Evolutionary conservation across 2,113 vertebrate genomes (phyloP), one percentile per base, ranked within the genome.

Genomic region (Triplophysa dalaica): DNA sequence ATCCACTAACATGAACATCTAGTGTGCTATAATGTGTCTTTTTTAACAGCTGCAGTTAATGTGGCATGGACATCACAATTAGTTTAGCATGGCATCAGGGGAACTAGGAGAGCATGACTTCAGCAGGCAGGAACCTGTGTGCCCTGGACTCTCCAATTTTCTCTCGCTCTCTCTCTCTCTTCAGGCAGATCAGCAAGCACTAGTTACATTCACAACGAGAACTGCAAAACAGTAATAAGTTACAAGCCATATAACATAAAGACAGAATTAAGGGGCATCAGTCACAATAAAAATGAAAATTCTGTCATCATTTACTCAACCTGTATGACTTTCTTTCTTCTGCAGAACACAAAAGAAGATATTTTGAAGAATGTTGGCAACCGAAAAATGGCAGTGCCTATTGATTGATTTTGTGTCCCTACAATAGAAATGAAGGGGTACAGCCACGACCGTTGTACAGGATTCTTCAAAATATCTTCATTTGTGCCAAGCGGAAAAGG

Each of bases 191-290:
- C 78, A 84, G 84, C 61, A 61, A 86, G 83, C 50, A 17, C 81
- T 80, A 72, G 2, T 48, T 64, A 70, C 83, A 74, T 86, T 86
- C 91, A 90, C 85, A 74, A 81, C 4, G 85, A 88, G 81, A 75
- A 67, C 90, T 92, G 87, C 41, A 89, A 87, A 82, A 90, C 70
- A 90, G 61, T 68, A 86, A 45, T 84, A 78, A 29, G 17, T 64
- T 33, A 69, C 8, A 17, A 19, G 41, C 4, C 54, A 21, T 2
- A 38, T 8, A 33, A 76, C 24, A 73, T 16, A 82, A 61, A 66
- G 52, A 2, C 66, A 0, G 21, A 79, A 24, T 24, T 24, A 24
- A 72, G 79, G 11, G 29, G 13, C 8, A 48, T 38, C 41, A 10
- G 29, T 22, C 19, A 58, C 14, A 58, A 10, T 6, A 58, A 8